A percentile compares a stretch with the other conserved stretches of the same genome.
phyloP scores from a whole-genome alignment of 1,140 invertebrate genomes.

The Hycleus cichorii region DNA sequence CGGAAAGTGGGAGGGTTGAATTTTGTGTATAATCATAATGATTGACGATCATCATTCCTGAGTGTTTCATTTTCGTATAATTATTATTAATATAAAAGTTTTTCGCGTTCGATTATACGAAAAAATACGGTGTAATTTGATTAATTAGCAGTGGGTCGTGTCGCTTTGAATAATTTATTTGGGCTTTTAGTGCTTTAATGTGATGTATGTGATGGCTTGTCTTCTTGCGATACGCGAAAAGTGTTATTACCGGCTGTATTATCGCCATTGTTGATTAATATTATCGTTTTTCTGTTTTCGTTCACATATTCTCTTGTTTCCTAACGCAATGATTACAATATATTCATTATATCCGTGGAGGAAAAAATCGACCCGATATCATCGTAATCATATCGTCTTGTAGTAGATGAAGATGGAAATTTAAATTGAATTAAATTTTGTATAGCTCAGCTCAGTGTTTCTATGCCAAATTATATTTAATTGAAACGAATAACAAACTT shows the following conservation, averaged over 20 bases:
- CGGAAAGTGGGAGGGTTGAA: too few species aligned
- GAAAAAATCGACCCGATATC: constrained; percentile 23
- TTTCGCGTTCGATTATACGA: background rate
- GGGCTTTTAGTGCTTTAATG: constrained; percentile 9
- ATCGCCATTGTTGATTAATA: constrained; percentile 6
- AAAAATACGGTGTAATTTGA: constrained; percentile 4
- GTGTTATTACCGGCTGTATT: background rate
- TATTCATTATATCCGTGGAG: constrained; percentile 27
- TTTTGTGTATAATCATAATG: too few species aligned
- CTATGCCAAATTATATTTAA: too few species aligned
- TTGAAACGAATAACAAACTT: too few species aligned
- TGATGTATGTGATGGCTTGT: constrained; percentile 5
- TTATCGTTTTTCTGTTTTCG: background rate
- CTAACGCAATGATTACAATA: constrained; percentile 7
- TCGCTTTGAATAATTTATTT: background rate
- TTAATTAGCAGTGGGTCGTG: background rate
- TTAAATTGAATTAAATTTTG: too few species aligned
- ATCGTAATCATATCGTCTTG: constrained; percentile 5
- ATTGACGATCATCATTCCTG: too few species aligned
- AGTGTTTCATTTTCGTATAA: too few species aligned
- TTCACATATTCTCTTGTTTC: too few species aligned
- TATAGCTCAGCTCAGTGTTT: too few species aligned
- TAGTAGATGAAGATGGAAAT: too few species aligned
- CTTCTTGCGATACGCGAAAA: too few species aligned
- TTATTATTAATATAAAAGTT: too few species aligned